phyloP scores from a whole-genome alignment of 1,140 invertebrate species.

The Drosophila triauraria region DNA sequence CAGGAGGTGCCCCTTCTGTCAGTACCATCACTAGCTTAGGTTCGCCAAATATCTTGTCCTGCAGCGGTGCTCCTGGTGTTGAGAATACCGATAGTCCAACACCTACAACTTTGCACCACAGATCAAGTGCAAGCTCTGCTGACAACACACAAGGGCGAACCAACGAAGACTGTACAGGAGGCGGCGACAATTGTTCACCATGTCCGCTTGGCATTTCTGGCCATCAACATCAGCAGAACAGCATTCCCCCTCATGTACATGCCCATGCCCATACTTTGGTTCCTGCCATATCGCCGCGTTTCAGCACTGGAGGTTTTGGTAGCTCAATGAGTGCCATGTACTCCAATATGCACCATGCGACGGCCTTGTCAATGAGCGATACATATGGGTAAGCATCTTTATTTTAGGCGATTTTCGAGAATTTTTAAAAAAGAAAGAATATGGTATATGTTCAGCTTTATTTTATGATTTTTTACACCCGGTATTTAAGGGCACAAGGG shows the following conservation, averaged over 20 bases:
- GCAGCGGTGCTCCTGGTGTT: conserved; percentile 5
- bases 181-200: conserved; percentile 23
- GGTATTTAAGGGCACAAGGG: no score
- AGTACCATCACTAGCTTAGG: conserved; percentile 55
- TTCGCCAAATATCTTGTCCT: conserved; percentile 39
- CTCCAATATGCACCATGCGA: conserved; percentile 70
- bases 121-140: conserved; percentile 12
- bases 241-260: conserved; percentile 46
- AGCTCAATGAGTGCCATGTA: conserved; percentile 82
- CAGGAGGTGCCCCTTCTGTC: conserved; percentile 26
- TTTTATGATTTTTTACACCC: no score
- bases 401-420: no score
- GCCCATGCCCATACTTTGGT: conserved; percentile 65
- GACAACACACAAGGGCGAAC: conserved; percentile 13
- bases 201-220: conserved; percentile 35
- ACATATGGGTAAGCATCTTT: conserved; percentile 69
- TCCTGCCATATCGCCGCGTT: conserved; percentile 74
- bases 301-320: conserved; percentile 73
- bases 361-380: conserved; percentile 75
- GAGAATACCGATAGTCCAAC: conserved; percentile 42
- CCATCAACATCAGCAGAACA: conserved; percentile 42
- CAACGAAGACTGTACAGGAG: conserved; percentile 30
- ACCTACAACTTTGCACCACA: conserved; percentile 7
- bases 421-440: no score
- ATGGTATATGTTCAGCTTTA: no score